Base-by-base conservation (phyloP, 2,113 vertebrate species). In the Tetrao urogallus region DNA sequence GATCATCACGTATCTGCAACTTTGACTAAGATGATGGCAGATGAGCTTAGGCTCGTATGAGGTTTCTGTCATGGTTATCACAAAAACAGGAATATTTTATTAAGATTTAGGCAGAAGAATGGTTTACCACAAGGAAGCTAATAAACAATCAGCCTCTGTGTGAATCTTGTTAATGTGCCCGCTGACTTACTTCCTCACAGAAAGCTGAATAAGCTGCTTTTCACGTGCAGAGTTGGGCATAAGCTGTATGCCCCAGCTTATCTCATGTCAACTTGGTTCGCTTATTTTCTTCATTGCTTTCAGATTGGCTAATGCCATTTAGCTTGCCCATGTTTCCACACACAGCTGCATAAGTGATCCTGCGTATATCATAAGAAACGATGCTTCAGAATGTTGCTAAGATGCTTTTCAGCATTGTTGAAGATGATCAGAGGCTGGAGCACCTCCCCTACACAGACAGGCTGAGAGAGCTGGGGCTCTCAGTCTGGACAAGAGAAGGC, bases 211-310 rank as follows among this genome's bases (percentile, higher is more conserved):
- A 60, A 12, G 36, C n/a, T 61, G 4, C 10, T 1, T 54, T 22
- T 60, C n/a, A 22, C 34, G n/a, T 58, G 18, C 24, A 1, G 0
- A 27, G 17, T 61, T 58, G 30, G 86, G 65, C 45, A 54, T 36
- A 32, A 79, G 57, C 56, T 21, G 12, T 20, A 3, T 45, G 32
- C 15, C 25, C 14, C 36, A 32, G 8, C 58, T 82, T 30, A 25
- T 18, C 30, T 63, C 11, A 0, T 14, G 25, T 27, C 50, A 64
- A 1, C 43, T 30, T 73, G 57, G 8, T 47, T 60, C 73, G 28
- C 14, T 60, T 47, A 18, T 10, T 1, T 57, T 57, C 64, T 82
- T 80, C 0, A 0, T 76, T 42, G 50, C 38, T 1, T 54, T 67
- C 47, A 13, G 0, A 76, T 57, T 75, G 12, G 24, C 13, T 79